phyloP scores from a whole-genome alignment of 2,888 invertebrate species.

The Hirtodrosophila trivittata region DNA sequence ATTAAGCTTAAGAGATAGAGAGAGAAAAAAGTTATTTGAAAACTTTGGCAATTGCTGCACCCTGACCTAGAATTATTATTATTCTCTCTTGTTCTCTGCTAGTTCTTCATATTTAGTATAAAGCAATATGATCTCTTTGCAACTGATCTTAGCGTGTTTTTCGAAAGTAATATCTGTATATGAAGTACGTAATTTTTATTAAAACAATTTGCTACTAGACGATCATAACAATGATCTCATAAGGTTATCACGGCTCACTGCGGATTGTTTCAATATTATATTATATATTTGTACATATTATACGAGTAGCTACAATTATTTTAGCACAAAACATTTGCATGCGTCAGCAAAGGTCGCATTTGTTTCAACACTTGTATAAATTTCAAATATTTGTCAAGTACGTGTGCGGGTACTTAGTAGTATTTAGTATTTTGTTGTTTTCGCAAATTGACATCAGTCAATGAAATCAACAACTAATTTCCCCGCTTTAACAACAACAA shows the following conservation, averaged over 20 bases:
- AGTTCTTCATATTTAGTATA: too few relatives aligned
- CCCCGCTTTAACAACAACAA: slow-evolving; percentile 7
- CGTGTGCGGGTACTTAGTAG: too few relatives aligned
- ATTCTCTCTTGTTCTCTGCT: too few relatives aligned
- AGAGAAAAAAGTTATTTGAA: too few relatives aligned
- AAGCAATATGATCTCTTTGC: neutral
- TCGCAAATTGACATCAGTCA: slow-evolving; percentile 10
- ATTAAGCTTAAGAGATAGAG: too few relatives aligned
- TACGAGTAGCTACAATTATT: slow-evolving; percentile 11
- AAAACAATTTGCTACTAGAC: neutral
- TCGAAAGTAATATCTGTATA: slow-evolving; percentile 14
- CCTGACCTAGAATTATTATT: too few relatives aligned
- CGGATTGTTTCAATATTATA: slow-evolving; percentile 5
- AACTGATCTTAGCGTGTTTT: slow-evolving; percentile 21
- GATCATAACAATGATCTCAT: slow-evolving; percentile 39
- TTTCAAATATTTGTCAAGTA: slow-evolving; percentile 9
- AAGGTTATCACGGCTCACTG: slow-evolving; percentile 32
- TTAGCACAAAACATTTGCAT: slow-evolving; percentile 27
- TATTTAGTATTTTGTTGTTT: slow-evolving; percentile 1
- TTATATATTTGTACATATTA: neutral
- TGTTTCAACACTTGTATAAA: slow-evolving; percentile 18
- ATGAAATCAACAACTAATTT: slow-evolving; percentile 17
- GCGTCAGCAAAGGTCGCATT: slow-evolving; percentile 45
- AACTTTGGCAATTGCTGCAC: too few relatives aligned
- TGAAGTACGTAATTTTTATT: too few relatives aligned